phyloP scores from a whole-genome alignment of 2,888 invertebrate species.

The Smittia sp. region DNA sequence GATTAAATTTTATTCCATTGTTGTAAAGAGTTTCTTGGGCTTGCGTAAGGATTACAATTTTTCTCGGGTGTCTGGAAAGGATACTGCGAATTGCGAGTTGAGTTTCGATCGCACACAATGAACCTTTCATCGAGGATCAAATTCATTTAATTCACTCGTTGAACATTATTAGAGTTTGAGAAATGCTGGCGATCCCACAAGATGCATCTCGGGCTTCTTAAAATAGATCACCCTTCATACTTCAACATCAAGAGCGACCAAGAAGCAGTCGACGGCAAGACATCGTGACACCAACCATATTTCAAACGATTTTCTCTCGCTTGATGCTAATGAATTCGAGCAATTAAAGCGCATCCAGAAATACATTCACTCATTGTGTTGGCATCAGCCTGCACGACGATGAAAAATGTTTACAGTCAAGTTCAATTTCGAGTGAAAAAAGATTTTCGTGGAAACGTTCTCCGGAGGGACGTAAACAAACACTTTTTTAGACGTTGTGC shows the following conservation, averaged over 20 bases:
- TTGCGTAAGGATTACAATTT: constrained; percentile 5
- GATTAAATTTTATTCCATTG: constrained; percentile 23
- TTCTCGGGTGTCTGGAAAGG: not conserved
- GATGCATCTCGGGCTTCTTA: not conserved
- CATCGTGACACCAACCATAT: constrained; percentile 6
- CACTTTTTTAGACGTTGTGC: not conserved
- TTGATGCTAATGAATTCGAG: constrained; percentile 22
- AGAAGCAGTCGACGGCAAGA: not conserved
- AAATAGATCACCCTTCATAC: constrained; percentile 24
- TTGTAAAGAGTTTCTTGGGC: constrained; percentile 12
- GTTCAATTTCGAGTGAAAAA: constrained; percentile 27
- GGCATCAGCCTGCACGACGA: not conserved
- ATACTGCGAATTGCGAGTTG: constrained; percentile 23
- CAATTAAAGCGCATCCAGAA: constrained; percentile 24
- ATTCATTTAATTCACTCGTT: not conserved
- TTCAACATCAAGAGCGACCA: not conserved
- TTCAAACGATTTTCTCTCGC: constrained; percentile 16
- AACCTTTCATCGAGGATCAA: not conserved
- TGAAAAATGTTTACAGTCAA: constrained; percentile 39
- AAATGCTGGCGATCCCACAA: not conserved
- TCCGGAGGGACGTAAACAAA: constrained; percentile 4
- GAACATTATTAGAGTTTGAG: not conserved
- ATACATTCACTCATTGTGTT: not conserved
- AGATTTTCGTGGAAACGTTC: constrained; percentile 8
- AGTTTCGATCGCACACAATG: not conserved